Base-by-base conservation (phyloP, 2,797 vertebrate genomes). In the Liparis tanakae region DNA sequence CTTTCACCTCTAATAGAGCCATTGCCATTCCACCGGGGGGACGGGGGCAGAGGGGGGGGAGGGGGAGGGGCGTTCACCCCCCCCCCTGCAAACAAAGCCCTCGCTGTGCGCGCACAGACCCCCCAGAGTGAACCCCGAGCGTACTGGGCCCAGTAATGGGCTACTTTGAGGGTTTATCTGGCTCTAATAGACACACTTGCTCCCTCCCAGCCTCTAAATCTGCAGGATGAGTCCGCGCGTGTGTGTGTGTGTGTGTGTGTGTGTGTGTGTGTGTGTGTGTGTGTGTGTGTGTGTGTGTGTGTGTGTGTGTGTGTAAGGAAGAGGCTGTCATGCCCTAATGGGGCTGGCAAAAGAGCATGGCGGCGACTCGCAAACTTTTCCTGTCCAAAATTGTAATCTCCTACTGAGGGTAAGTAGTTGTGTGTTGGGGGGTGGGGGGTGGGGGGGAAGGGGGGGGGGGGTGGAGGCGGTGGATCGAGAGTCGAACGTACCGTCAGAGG, bases 1-100 rank as follows among this genome's bases (percentile, higher is more conserved):
- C 89, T 91, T 92, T 92, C 82, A 87, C 87, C 85, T 79, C 82
- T 91, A 90, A 91, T 86, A 90, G 88, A 84, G 86, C 74, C 82
- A 78, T 89, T 74, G 83, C 85, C 83, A 82, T 89, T 90, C 82
- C 88, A 60, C 62, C 4, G 69, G 46, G 56, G 80, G 25, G 25
- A 30, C 25, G 64, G 36, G 36, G 36, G 36, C 6, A 10, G 36
- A 7, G 36, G 36, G 36, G 36, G 43, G 41, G 43, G 43, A 77
- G 80, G 74, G 36, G 80, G 74, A 36, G 25, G 75, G 85, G 74
- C 53, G 51, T 85, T 87, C 73, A 78, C 78, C 7, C 25, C 25
- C 25, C 25, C 87, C 75, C 79, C 78, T 6, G 22, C 39, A 90
- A 87, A 93, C 93, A 93, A 93, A 92, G 89, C 84, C 41, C 72